Base-by-base conservation (phyloP, 2,888 invertebrate genomes). In the Blomia tropicalis region DNA sequence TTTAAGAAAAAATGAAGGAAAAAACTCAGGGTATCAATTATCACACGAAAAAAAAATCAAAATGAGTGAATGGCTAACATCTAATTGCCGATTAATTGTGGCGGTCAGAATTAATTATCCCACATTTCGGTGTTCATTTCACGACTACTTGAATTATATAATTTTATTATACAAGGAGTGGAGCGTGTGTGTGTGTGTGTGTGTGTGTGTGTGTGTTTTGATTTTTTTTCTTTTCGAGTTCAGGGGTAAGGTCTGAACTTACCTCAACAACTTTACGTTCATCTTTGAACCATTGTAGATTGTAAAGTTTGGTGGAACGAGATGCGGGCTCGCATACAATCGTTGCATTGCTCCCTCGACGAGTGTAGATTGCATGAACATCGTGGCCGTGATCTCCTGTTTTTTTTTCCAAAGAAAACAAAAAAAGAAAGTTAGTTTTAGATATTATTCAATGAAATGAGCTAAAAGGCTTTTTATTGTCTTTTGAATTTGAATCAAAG, bases 231-330 rank as follows among this genome's bases (percentile, higher is more conserved):
- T n/a, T n/a, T n/a, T n/a, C n/a, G n/a, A n/a, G n/a, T n/a, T n/a
- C n/a, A n/a, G n/a, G n/a, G n/a, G n/a, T n/a, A n/a, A n/a, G n/a
- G n/a, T n/a, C n/a, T n/a, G n/a, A n/a, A 43, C 54, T 54, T 29
- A 68, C 65, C 61, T 68, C 67, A 1, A 67, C 68, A 27, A 68
- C 60, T 47, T 65, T 66, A 27, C 65, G 60, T 43, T 68, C 67
- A 23, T 67, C 68, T 58, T 67, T 67, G 63, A 64, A 68, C 68
- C 68, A 68, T 27, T 63, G 63, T n/a, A 68, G 63, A 41, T 60
- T 64, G 31, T 63, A 60, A n/a, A 66, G 47, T 43, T 66, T 67
- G n/a, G 63, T 64, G 17, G 60, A 41, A 25, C 63, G 66, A n/a
- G 61, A 32, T 36, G 65, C 66, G 1, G 66, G 66, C n/a, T 64